Evolutionary conservation across 2,113 vertebrate species (phyloP), one percentile per base, ranked within the genome.

Genomic region (Anser cygnoides): DNA sequence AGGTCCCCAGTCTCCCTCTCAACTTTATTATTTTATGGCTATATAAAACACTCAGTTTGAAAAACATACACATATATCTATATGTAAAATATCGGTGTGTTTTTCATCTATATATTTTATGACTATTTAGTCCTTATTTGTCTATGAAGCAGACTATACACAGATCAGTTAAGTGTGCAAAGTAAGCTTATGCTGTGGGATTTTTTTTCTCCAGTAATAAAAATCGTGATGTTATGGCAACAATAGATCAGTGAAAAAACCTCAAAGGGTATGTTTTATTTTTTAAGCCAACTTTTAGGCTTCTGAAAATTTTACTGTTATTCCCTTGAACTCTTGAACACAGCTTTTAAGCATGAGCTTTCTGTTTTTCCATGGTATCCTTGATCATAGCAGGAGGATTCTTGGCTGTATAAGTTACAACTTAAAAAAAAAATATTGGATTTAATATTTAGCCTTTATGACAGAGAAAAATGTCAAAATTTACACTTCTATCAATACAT

Each of bases 301-400:
- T 50, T 66, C 31, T 77, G 65, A 90, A 92, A 73, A 84, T 20
- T 65, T 86, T 29, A 28, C 41, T 78, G 23, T 31, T 84, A 35
- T 46, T 84, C 31, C 23, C 46, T 88, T 77, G 66, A 93, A 92
- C 9, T 61, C 23, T 66, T 18, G 52, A 66, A 43, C 10, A 16
- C 21, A 72, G 41, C 75, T 77, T 83, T 92, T 70, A 78, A 75
- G 31, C 68, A 18, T 25, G 67, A 85, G 41, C 55, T 88, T 79
- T 79, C 63, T 93, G 25, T 87, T 97, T 97, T 94, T 57, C 29
- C 22, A 68, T 18, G 61, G 26, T 79, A 57, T 46, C 54, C 61
- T 82, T 90, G 67, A 92, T 62, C 37, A 23, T 54, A 93, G 75
- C 62, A 83, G 50, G 39, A 92, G 59, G 46, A 31, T 84, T 62